Evolutionary conservation across 2,113 vertebrate genomes (phyloP), one percentile per base, ranked within the genome.

Genomic region (Planiliza haematocheilus): DNA sequence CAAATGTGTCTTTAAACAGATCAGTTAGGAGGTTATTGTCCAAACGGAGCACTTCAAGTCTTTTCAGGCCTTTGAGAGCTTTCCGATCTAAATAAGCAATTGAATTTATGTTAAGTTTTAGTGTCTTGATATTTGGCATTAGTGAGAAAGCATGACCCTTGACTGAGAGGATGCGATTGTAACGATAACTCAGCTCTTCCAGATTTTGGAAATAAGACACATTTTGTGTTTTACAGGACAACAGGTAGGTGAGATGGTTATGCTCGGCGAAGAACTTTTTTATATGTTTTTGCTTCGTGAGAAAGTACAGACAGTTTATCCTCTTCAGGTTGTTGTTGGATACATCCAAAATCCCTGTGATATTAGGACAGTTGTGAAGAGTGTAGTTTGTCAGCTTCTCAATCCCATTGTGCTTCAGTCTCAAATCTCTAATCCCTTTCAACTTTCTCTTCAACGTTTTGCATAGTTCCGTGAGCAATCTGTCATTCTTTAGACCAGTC

Each of bases 21-120:
- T 95, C 92, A 0, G 94, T 95, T 43, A 97, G 86, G 36, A 95
- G 93, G 74, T 96, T 97, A 74, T 95, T 95, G 83, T 95, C 95
- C 17, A 97, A 71, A 4, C 93, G 93, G n/a, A 97, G 91, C 2
- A 78, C 87, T 12, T 20, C 55, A 10, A 97, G 91, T 2, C 42
- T 0, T 2, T 0, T 21, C 1, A 97, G 88, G 1, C 93, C 93
- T 30, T 37, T 73, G 4, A 97, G 90, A 0, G 93, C 91, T 0
- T 66, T 6, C 0, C 0, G 84, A 45, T 90, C 1, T 4, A 97
- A 41, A 68, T 81, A 86, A 2, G 94, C 93, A 46, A 97, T 89
- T 4, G 4, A 91, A 11, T 97, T 96, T 68, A 96, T 95, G 60
- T 96, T 95, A 0, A 96, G 85, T 8, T 89, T 39, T 8, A 96